Conservation (phyloP, 30 jellyfish, hydroid and myxozoan species). For the Phacellophora camtschatica region DNA sequence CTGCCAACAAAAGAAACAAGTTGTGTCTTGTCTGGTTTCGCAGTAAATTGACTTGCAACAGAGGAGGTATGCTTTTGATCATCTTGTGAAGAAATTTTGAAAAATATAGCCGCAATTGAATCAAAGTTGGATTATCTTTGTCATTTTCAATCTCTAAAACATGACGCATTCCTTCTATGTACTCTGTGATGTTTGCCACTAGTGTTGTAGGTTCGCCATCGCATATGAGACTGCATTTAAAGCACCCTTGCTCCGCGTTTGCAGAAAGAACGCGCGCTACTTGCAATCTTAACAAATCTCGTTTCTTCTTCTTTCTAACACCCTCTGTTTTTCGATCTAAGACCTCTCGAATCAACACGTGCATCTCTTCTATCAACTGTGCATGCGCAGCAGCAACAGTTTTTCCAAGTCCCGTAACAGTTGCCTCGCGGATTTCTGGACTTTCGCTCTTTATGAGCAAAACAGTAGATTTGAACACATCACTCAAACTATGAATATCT, state of each 20-base stretch:
- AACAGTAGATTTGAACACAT: constrained; percentile 82
- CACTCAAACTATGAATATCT: constrained; percentile 80
- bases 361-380: constrained; percentile 93
- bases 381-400: constrained; percentile 93
- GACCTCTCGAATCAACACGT: constrained; percentile 83
- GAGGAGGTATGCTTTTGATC: constrained; percentile 93
- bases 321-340: constrained; percentile 95
- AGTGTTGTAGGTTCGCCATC: constrained; percentile 68
- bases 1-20: constrained; percentile 86
- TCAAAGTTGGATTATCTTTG: constrained; percentile 79
- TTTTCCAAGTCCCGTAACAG: constrained; percentile 98
- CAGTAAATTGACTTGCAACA: constrained; percentile 78
- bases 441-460: constrained; percentile 89
- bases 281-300: constrained; percentile 88
- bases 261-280: constrained; percentile 97
- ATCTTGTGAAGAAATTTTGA: constrained; percentile 89
- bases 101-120: constrained; percentile 81
- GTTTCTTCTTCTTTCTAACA: constrained; percentile 91
- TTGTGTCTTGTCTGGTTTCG: constrained; percentile 91
- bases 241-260: constrained; percentile 95
- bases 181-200: constrained; percentile 75
- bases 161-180: constrained; percentile 89
- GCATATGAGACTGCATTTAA: constrained; percentile 74
- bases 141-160: constrained; percentile 86
- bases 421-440: constrained; percentile 95